Conservation (phyloP, 1,140 invertebrate genomes). For the Nautilus pompilius region DNA sequence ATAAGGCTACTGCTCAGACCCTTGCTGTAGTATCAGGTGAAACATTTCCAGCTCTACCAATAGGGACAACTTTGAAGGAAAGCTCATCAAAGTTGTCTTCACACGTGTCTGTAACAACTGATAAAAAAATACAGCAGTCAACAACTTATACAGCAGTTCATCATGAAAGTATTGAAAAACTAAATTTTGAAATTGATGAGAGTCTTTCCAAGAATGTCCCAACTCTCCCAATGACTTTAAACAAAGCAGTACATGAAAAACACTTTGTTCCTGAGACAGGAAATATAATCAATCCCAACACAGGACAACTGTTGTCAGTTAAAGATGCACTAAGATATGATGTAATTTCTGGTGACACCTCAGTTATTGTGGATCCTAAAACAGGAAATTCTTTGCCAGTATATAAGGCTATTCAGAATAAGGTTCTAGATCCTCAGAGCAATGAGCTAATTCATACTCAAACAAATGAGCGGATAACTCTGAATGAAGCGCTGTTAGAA, state of each 20-base stretch:
- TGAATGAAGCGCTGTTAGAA: conserved; percentile 41
- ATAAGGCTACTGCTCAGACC: conserved; percentile 29
- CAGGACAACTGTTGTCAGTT: conserved; percentile 38
- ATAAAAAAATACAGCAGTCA: no score
- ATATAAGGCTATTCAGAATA: conserved; percentile 79
- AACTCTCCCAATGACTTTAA: conserved; percentile 17
- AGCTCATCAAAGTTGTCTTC: background rate
- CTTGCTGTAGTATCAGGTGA: conserved; percentile 34
- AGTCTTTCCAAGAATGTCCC: no score
- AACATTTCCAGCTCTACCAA: background rate
- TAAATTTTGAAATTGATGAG: no score
- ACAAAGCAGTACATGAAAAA: conserved; percentile 23
- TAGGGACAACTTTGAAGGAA: background rate
- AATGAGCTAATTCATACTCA: conserved; percentile 64
- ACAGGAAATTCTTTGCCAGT: conserved; percentile 66
- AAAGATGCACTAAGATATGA: conserved; percentile 38
- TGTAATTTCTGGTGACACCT: conserved; percentile 36
- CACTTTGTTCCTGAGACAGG: conserved; percentile 25
- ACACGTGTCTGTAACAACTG: no score
- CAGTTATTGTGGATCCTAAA: conserved; percentile 38
- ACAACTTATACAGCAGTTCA: no score
- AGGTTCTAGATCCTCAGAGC: conserved; percentile 76
- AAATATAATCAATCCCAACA: conserved; percentile 70
- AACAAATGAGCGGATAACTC: conserved; percentile 34
- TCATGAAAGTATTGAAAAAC: no score